Evolutionary conservation across 2,888 invertebrate species (phyloP).

Genomic region (Hypena proboscidalis): DNA sequence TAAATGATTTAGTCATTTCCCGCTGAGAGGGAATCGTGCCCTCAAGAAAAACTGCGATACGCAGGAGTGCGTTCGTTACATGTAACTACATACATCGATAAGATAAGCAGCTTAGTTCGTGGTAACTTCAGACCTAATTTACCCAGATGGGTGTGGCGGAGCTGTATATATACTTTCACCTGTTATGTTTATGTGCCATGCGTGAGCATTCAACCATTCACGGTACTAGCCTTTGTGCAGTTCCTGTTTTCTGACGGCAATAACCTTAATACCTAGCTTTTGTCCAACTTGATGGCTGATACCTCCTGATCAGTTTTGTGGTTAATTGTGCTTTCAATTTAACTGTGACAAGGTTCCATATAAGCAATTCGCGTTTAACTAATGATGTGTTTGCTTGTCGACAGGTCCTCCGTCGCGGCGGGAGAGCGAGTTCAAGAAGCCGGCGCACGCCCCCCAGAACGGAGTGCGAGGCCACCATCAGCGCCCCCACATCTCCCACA

Average conservation of each 20-base stretch:
- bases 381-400: conserved; percentile 46
- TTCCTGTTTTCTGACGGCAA: too few relatives aligned
- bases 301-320: conserved; percentile 8
- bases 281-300: too few relatives aligned
- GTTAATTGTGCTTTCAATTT: too few relatives aligned
- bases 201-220: too few relatives aligned
- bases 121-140: too few relatives aligned
- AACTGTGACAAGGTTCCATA: conserved; percentile 20
- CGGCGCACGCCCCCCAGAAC: conserved; percentile 82
- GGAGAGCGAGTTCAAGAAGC: conserved; percentile 87
- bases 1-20: conserved; percentile 46
- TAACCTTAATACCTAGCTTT: too few relatives aligned
- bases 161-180: too few relatives aligned
- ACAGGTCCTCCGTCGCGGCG: conserved; percentile 81
- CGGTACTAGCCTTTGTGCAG: too few relatives aligned
- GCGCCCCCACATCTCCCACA: conserved; percentile 66
- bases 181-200: too few relatives aligned
- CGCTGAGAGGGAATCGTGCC: conserved; percentile 21
- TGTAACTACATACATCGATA: conserved; percentile 11
- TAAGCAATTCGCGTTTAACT: conserved; percentile 7
- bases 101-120: conserved; percentile 12
- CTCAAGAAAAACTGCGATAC: conserved; percentile 19
- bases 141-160: too few relatives aligned
- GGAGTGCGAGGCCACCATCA: conserved; percentile 72
- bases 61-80: conserved; percentile 1